Evolutionary conservation across 1,140 invertebrate genomes (phyloP).

Genomic region (Popillia japonica): DNA sequence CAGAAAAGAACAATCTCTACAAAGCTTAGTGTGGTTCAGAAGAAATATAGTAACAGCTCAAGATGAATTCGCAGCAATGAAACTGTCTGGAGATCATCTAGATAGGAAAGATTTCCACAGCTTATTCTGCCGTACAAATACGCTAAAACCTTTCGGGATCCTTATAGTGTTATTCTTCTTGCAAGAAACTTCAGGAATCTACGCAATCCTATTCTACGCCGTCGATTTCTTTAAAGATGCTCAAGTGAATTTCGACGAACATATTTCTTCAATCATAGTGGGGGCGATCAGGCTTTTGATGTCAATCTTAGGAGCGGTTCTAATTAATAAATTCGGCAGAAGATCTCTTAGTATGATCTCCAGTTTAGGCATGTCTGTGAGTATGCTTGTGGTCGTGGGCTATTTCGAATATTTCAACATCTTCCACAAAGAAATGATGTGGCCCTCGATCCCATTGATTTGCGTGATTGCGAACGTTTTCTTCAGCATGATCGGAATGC

Average conservation of each 20-base stretch:
- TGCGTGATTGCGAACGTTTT: conserved; percentile 74
- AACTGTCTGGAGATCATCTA: neutral
- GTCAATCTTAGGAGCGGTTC: conserved; percentile 70
- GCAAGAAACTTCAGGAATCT: conserved; percentile 77
- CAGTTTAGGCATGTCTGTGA: conserved; percentile 69
- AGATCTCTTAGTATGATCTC: conserved; percentile 73
- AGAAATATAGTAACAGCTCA: conserved; percentile 66
- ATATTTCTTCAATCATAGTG: conserved; percentile 77
- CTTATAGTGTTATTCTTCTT: conserved; percentile 72
- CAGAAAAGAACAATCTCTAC: conserved; percentile 65
- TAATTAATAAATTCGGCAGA: conserved; percentile 76
- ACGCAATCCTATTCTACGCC: conserved; percentile 80
- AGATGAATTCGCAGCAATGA: conserved; percentile 63
- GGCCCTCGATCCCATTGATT: conserved; percentile 66
- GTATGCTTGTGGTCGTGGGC: conserved; percentile 67
- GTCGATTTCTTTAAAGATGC: conserved; percentile 75
- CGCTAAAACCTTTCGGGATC: conserved; percentile 72
- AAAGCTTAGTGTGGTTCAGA: conserved; percentile 66
- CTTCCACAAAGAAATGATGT: conserved; percentile 58
- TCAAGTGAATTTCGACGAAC: conserved; percentile 72
- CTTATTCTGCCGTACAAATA: conserved; percentile 59
- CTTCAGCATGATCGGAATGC: conserved; percentile 76
- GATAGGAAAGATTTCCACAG: conserved; percentile 38
- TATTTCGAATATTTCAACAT: conserved; percentile 62
- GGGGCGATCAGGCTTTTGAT: conserved; percentile 74